Conservation (phyloP, 1,140 invertebrate species). For the Centruroides vittatus region DNA sequence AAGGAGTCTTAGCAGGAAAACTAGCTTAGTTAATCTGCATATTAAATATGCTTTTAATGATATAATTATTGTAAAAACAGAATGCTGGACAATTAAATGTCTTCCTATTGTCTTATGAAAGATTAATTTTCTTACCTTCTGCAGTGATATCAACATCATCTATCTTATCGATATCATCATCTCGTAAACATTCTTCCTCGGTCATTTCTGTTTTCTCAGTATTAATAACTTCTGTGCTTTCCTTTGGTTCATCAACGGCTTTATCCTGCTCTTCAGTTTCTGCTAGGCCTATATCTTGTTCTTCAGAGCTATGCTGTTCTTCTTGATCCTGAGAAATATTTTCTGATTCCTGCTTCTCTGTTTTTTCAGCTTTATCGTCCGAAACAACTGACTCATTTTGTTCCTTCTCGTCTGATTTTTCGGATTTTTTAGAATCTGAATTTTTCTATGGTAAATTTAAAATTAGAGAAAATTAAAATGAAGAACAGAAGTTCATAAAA, state of each 20-base stretch:
- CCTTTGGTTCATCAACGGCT: slow-evolving; percentile 6
- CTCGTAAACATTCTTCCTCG: background rate
- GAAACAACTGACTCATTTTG: too few species aligned
- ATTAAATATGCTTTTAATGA: too few species aligned
- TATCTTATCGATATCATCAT: slow-evolving; percentile 10
- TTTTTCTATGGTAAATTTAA: too few species aligned
- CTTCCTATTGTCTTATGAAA: too few species aligned
- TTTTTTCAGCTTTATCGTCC: background rate
- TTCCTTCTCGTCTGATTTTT: too few species aligned
- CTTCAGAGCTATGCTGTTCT: slow-evolving; percentile 8
- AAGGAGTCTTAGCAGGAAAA: too few species aligned
- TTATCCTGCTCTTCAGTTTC: slow-evolving; percentile 15
- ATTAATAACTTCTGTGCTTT: slow-evolving; percentile 4
- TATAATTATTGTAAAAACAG: too few species aligned
- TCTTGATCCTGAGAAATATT: slow-evolving; percentile 11
- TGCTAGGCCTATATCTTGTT: slow-evolving; percentile 17
- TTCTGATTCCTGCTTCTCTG: slow-evolving; percentile 9
- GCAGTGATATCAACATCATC: slow-evolving; percentile 5
- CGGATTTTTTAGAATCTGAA: too few species aligned
- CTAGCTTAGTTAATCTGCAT: too few species aligned
- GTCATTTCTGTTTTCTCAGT: slow-evolving; percentile 8
- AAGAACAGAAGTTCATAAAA: too few species aligned
- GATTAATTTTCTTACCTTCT: background rate
- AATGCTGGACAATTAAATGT: too few species aligned
- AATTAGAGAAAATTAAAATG: too few species aligned